phyloP scores from a whole-genome alignment of 1,140 invertebrate genomes.

The Zaprionus inermis region DNA sequence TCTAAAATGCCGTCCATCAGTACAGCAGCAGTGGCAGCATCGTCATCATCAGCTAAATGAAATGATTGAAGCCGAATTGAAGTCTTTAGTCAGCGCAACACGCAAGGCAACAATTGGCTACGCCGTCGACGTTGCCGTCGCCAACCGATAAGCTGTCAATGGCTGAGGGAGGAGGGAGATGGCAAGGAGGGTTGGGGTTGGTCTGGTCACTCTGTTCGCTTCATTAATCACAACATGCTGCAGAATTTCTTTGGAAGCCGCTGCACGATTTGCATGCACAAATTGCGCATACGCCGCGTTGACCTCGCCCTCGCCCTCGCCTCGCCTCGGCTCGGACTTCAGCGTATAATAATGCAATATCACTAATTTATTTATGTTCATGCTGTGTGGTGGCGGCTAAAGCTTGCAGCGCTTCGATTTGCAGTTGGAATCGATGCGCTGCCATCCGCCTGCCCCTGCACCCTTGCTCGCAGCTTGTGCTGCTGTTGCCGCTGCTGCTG shows the following conservation, averaged over 20 bases:
- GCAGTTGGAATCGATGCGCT: background rate
- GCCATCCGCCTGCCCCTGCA: background rate
- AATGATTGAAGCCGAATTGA: slow-evolving; percentile 81
- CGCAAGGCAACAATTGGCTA: slow-evolving; percentile 77
- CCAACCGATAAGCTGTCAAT: slow-evolving; percentile 76
- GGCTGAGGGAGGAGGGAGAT: slow-evolving; percentile 1
- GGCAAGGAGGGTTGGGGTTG: slow-evolving; percentile 1
- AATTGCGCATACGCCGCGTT: slow-evolving; percentile 78
- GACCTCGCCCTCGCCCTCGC: slow-evolving; percentile 51
- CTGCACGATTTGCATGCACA: slow-evolving; percentile 47
- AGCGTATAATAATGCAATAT: slow-evolving; percentile 69
- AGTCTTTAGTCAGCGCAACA: slow-evolving; percentile 80
- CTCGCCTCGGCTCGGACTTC: too few species aligned
- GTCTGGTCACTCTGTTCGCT: slow-evolving; percentile 55
- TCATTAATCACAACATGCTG: slow-evolving; percentile 80
- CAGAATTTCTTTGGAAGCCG: slow-evolving; percentile 47
- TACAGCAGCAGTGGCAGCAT: slow-evolving; percentile 45
- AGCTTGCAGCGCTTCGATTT: slow-evolving; percentile 41
- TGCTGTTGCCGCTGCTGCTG: slow-evolving; percentile 22
- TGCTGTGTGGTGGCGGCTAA: slow-evolving; percentile 61
- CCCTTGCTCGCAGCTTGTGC: background rate
- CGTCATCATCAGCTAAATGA: slow-evolving; percentile 80
- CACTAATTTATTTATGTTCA: slow-evolving; percentile 76
- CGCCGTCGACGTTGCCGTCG: background rate
- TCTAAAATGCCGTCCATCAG: slow-evolving; percentile 61